Evolutionary conservation across 1,140 invertebrate genomes (phyloP).

Genomic region (Tetramorium simillimum): DNA sequence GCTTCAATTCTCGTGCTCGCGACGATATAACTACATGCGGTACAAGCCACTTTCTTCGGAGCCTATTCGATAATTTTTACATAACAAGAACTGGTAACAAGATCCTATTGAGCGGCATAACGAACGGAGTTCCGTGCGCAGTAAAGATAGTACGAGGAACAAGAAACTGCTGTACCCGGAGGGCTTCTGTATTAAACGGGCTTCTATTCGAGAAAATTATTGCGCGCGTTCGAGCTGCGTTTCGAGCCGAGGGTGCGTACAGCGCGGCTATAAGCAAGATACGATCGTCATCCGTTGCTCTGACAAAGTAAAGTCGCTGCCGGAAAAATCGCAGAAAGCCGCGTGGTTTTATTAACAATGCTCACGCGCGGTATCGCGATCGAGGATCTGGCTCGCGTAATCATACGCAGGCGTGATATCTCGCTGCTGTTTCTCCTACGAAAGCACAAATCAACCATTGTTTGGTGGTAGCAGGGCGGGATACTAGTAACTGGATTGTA

Average conservation of each 20-base stretch:
- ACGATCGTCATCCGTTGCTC: slow-evolving; percentile 50
- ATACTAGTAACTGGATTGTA: slow-evolving; percentile 33
- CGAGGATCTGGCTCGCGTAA: slow-evolving; percentile 46
- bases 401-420: slow-evolving; percentile 42
- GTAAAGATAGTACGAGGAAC: slow-evolving; percentile 52
- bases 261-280: slow-evolving; percentile 30
- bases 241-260: slow-evolving; percentile 48
- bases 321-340: slow-evolving; percentile 22
- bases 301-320: slow-evolving; percentile 51
- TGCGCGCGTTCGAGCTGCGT: slow-evolving; percentile 37
- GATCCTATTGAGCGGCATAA: slow-evolving; percentile 59
- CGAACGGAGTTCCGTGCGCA: slow-evolving; percentile 42
- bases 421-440: slow-evolving; percentile 42
- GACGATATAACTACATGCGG: background rate
- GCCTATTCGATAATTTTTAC: slow-evolving; percentile 40
- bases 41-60: slow-evolving; percentile 27
- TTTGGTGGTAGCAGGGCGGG: slow-evolving; percentile 31
- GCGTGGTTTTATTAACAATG: slow-evolving; percentile 53
- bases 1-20: background rate
- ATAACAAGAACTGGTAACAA: slow-evolving; percentile 40
- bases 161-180: slow-evolving; percentile 48
- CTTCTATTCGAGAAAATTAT: slow-evolving; percentile 61
- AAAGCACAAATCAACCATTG: slow-evolving; percentile 52
- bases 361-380: slow-evolving; percentile 45
- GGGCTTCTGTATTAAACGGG: slow-evolving; percentile 59